Evolutionary conservation across 2,797 vertebrate species (phyloP), one percentile per base, ranked within the genome.

Genomic region (Onychomys torridus): DNA sequence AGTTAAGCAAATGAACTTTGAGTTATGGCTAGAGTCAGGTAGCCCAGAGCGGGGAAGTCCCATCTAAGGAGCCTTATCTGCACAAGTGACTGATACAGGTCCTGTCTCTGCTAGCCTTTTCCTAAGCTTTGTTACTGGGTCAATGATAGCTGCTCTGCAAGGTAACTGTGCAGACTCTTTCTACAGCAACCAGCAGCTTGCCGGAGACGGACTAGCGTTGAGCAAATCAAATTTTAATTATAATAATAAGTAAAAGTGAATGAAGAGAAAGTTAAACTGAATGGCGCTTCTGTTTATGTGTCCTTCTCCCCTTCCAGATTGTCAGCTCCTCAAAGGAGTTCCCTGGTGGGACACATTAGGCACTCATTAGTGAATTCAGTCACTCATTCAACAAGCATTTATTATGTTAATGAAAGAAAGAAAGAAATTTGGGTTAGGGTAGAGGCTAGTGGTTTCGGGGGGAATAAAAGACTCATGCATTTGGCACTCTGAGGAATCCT

Each of bases 341-440:
- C 89, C 92, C 96, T 82, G 89, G 69, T 34, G 40, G 84, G 78
- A 69, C 78, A 76, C 89, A 87, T 69, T 81, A 73, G 82, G 92
- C 73, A 65, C 84, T 93, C 78, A 77, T 71, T 92, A 87, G 94
- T 95, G 89, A 89, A 93, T 78, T 89, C 90, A 90, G 73, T 40
- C 19, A 32, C 83, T 97, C 92, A 59, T 57, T 90, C 95, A 91
- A 63, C 52, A 55, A 91, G 40, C 89, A 90, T 91, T 95, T 95
- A 93, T 88, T 85, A 95, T 96, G 86, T 75, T 91, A 81, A 92
- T 95, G 90, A 92, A 91, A 84, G 75, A 95, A 93, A 92, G 75
- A 77, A 89, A 75, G 89, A 69, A 43, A 84, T 96, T 77, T 95
- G 89, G 21, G 81, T 96, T 95, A 52, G 67, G 90, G 83, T 46